Conservation (phyloP, 1,140 invertebrate species). For the Lasaia peninsularis region DNA sequence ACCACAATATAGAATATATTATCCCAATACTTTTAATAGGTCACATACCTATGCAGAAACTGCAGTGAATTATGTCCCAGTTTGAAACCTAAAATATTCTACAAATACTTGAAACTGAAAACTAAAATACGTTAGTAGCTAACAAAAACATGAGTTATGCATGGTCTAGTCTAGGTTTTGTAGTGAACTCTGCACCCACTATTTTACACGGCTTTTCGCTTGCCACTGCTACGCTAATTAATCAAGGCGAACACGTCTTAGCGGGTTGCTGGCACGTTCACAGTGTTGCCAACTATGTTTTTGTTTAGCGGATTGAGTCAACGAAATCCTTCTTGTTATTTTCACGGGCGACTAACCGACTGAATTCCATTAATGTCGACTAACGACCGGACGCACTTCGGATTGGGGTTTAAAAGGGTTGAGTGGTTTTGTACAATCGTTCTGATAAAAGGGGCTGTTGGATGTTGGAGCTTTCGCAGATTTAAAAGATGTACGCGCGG, state of each 20-base stretch:
- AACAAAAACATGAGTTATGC: slow-evolving; percentile 7
- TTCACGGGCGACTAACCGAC: slow-evolving; percentile 57
- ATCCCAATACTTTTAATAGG: no score
- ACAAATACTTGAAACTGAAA: neutral
- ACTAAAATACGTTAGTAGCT: neutral
- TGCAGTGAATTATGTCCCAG: neutral
- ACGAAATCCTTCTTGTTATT: slow-evolving; percentile 59
- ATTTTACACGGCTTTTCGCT: slow-evolving; percentile 23
- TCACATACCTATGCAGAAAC: no score
- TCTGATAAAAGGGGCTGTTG: slow-evolving; percentile 71
- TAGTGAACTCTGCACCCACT: slow-evolving; percentile 16
- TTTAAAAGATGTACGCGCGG: slow-evolving; percentile 64
- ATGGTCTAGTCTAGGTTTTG: slow-evolving; percentile 19
- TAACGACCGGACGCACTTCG: slow-evolving; percentile 74
- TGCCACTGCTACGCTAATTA: slow-evolving; percentile 24
- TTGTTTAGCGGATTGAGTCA: slow-evolving; percentile 45
- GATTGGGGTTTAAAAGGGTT: slow-evolving; percentile 75
- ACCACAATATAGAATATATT: no score
- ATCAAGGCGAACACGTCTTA: slow-evolving; percentile 28
- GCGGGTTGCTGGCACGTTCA: slow-evolving; percentile 19
- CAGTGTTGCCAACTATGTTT: slow-evolving; percentile 28
- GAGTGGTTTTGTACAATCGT: slow-evolving; percentile 75
- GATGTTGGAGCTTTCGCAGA: slow-evolving; percentile 69
- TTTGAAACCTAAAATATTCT: neutral
- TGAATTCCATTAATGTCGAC: slow-evolving; percentile 74